Evolutionary conservation across 2,888 invertebrate species (phyloP), one percentile per base, ranked within the genome.

Genomic region (Endotricha flammealis): DNA sequence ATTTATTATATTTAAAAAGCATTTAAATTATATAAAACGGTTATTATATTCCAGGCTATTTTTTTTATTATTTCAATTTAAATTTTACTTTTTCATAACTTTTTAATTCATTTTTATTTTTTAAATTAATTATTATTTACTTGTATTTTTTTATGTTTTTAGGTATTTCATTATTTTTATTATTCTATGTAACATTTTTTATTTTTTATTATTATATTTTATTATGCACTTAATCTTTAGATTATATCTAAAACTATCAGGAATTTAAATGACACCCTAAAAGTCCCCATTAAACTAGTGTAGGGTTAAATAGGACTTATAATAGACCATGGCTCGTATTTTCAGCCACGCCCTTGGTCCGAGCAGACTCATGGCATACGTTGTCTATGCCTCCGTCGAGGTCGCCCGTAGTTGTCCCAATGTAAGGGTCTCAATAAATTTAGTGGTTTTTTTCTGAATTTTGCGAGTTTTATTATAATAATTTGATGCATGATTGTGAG

Each of bases 321-420:
- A n/a, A 23, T 27, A 20, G 27, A 38, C 42, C 50, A 38, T 48
- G 46, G 44, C 47, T n/a, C n/a, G n/a, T 47, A 57, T 64, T 74
- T 74, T 63, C 83, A 87, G 87, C 78, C 12, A 69, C 83, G 67
- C 86, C 86, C 48, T 85, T 87, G 86, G 87, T 87, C 87, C 87
- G 85, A 75, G 83, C 87, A 65, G 86, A 85, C 56, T 87, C 87
- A 50, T 87, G 87, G 87, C 79, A 85, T 52, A 87, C 83, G 36
- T 71, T 87, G 60, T 81, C 87, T 41, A 87, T 87, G 87, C 87
- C 87, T 41, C 82, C 82, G n/a, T 74, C 85, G 56, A 67, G 83
- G 61, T 77, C 83, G 41, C 79, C 82, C 39, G 70, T 81, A 45
- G 64, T 82, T 45, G 72, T 83, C 52, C 79, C 78, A 48, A 64